These are phyloP conservation scores for Peucedramus taeniatus DNA, from an alignment of 2,113 vertebrate species.

Conservation along the genomic window DNA sequence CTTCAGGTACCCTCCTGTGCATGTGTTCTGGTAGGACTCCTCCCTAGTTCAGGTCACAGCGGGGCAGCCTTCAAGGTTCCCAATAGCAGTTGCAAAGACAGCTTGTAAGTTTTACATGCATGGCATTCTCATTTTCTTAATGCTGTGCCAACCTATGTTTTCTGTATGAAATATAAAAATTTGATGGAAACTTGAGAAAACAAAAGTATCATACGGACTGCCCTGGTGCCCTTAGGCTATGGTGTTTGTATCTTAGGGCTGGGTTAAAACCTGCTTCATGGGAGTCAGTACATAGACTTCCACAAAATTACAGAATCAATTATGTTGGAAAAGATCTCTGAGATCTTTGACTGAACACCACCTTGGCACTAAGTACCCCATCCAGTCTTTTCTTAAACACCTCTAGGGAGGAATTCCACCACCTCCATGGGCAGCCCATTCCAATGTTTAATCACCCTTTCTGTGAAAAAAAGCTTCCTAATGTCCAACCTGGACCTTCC, in stretches of 20 bases:
- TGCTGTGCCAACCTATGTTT: not conserved
- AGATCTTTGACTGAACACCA: not conserved
- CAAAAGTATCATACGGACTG: rapidly evolving
- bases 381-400: not conserved
- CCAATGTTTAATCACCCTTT: not conserved
- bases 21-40: not conserved
- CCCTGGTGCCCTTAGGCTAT: not conserved
- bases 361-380: not conserved
- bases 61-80: not conserved
- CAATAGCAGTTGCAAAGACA: not conserved
- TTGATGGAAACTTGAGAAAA: not conserved
- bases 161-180: not conserved
- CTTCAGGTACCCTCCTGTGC: not conserved
- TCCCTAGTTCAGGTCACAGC: not conserved
- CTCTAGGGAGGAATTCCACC: not conserved
- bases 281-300: not conserved
- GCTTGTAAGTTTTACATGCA: not conserved
- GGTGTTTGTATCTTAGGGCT: not conserved
- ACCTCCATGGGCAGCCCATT: not conserved
- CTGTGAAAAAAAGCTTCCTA: not conserved
- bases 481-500: not conserved
- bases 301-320: not conserved
- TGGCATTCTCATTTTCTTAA: not conserved
- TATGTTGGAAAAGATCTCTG: not conserved
- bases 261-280: not conserved